Conservation (phyloP, 2,113 vertebrate species). For the Tor tambroides region DNA sequence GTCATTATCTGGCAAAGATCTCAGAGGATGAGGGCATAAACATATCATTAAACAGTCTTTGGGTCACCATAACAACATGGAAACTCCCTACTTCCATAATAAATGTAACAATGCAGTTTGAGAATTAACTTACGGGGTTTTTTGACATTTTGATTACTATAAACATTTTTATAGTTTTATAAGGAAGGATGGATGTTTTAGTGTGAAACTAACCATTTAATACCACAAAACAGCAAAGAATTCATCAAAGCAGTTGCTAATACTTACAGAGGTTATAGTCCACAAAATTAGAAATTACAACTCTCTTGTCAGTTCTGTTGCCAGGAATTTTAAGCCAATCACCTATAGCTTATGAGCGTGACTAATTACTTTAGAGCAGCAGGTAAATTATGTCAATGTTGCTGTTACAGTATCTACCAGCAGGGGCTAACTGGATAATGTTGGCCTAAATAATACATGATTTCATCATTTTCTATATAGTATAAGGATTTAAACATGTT, state of each 20-base stretch:
- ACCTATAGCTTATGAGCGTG: no score
- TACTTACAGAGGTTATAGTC: no score
- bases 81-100: not conserved
- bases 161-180: not conserved
- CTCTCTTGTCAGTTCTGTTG: not conserved
- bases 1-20: not conserved
- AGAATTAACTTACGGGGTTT: not conserved
- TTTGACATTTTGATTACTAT: not conserved
- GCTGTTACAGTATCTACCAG: not conserved
- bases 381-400: not conserved
- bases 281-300: not conserved
- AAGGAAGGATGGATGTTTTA: not conserved
- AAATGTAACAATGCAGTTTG: not conserved
- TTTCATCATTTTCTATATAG: not conserved
- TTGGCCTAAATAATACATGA: no score
- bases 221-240: not conserved
- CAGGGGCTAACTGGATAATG: not conserved
- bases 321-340: not conserved
- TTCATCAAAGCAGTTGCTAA: not conserved
- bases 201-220: not conserved
- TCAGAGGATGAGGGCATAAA: not conserved
- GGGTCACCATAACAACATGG: not conserved
- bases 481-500: not conserved
- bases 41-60: not conserved
- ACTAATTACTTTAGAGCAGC: not conserved